Evolutionary conservation across 2,113 vertebrate species (phyloP).

Genomic region (Cololabis saira): DNA sequence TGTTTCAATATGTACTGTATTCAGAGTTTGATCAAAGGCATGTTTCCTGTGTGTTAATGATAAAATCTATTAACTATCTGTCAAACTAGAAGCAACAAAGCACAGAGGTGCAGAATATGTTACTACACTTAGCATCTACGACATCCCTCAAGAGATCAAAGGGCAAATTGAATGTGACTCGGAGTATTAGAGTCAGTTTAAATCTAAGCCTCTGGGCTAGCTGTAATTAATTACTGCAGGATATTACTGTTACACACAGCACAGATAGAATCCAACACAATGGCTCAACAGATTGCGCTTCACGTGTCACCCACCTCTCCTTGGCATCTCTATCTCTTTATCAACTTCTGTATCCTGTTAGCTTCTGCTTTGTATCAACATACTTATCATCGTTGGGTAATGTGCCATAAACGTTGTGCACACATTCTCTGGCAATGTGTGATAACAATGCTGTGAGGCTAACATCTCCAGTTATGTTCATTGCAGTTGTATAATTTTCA

Average conservation of each 20-base stretch:
- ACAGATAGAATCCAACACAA: conserved; percentile 30
- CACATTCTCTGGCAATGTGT: no score
- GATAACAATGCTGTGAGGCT: no score
- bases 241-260: no score
- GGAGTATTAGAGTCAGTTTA: conserved; percentile 14
- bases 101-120: not conserved
- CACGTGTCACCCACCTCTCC: no score
- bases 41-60: not conserved
- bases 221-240: conserved; percentile 47
- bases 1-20: not conserved
- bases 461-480: no score
- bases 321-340: no score
- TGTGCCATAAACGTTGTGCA: no score
- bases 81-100: not conserved
- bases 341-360: no score
- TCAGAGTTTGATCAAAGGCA: not conserved
- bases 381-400: no score
- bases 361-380: no score
- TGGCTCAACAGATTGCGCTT: conserved; percentile 60
- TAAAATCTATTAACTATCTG: not conserved
- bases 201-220: conserved; percentile 29
- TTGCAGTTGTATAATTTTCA: no score
- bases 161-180: conserved; percentile 39
- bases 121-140: not conserved
- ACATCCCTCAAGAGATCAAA: conserved; percentile 8